Evolutionary conservation across 2,888 invertebrate species (phyloP).

Genomic region (Cinara cedri): DNA sequence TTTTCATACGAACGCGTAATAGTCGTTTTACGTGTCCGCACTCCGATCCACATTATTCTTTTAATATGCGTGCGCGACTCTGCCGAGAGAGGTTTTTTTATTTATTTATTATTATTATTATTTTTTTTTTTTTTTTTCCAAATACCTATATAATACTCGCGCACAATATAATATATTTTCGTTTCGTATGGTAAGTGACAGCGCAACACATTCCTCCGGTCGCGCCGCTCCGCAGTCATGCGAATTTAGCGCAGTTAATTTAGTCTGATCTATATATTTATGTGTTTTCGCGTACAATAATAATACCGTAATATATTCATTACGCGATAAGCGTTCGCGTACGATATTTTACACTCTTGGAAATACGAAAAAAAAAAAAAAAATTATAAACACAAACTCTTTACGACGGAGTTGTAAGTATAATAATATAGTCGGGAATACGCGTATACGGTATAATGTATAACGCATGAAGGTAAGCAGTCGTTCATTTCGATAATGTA

Average conservation of each 20-base stretch:
- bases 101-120: too few relatives aligned
- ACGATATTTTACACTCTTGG: not conserved
- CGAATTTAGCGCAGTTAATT: constrained; percentile 40
- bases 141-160: not conserved
- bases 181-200: not conserved
- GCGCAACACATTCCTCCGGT: constrained; percentile 21
- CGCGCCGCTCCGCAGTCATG: not conserved
- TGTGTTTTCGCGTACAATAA: constrained; percentile 10
- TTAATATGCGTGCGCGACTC: too few relatives aligned
- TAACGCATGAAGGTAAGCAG: too few relatives aligned
- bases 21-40: too few relatives aligned
- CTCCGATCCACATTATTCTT: too few relatives aligned
- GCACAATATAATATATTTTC: not conserved
- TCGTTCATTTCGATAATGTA: constrained; percentile 10
- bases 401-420: constrained; percentile 11
- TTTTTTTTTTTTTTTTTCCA: not conserved
- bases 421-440: too few relatives aligned
- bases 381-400: not conserved
- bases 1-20: too few relatives aligned
- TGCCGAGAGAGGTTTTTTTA: too few relatives aligned
- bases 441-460: too few relatives aligned
- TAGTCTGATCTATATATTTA: constrained; percentile 49
- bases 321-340: constrained; percentile 24
- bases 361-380: constrained; percentile 1
- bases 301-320: constrained; percentile 40